Evolutionary conservation across 2,113 vertebrate species (phyloP).

Genomic region (Ranitomeya variabilis): DNA sequence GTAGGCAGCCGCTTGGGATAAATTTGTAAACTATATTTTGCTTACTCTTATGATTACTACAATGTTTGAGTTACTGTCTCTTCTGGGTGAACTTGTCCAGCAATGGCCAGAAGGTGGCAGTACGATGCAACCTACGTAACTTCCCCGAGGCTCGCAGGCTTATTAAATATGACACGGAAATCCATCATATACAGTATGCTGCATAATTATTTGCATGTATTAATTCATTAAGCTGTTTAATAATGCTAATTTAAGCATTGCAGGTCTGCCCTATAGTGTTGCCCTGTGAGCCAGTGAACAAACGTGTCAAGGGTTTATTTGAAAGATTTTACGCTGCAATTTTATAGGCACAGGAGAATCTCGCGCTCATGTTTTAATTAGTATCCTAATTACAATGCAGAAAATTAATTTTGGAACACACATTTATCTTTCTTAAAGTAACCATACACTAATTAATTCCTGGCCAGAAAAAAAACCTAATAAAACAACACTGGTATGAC

Average conservation of each 20-base stretch:
- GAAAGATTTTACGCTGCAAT: neutral
- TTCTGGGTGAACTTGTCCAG: neutral
- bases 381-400: neutral
- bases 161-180: neutral
- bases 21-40: too few species aligned
- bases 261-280: neutral
- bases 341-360: neutral
- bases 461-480: neutral
- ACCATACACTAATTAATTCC: neutral
- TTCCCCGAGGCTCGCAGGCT: neutral
- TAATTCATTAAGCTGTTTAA: neutral
- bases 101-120: conserved; percentile 17
- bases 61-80: neutral
- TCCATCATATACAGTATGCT: neutral
- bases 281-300: neutral
- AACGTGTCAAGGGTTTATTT: neutral
- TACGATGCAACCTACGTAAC: neutral
- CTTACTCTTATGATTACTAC: neutral
- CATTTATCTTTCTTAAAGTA: neutral
- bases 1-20: too few species aligned
- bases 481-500: too few species aligned
- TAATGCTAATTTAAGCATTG: neutral
- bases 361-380: neutral
- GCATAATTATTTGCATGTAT: neutral
- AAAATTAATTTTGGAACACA: neutral